phyloP scores from a whole-genome alignment of 2,888 invertebrate species.

The Ashinkailepas kermadecensis region DNA sequence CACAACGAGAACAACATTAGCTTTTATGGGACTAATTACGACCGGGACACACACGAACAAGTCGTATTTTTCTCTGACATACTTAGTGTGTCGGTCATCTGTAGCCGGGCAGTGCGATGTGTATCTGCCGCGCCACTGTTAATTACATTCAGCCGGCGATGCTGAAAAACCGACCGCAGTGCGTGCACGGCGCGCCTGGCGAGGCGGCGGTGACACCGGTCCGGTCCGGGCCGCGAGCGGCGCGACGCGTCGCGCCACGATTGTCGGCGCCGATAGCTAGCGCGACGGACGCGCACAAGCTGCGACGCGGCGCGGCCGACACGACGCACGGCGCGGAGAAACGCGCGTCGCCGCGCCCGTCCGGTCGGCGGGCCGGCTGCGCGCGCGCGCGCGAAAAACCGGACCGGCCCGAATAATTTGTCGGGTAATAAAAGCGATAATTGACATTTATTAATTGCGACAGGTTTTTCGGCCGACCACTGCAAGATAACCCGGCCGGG shows the following conservation, averaged over 20 bases:
- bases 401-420: neutral
- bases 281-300: too few relatives aligned
- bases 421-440: slow-evolving; percentile 2
- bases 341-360: too few relatives aligned
- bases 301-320: too few relatives aligned
- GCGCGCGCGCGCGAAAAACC: neutral
- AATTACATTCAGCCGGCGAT: neutral
- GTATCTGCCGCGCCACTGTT: neutral
- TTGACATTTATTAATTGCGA: slow-evolving; percentile 16
- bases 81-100: slow-evolving; percentile 1
- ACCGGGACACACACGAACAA: slow-evolving; percentile 1
- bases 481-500: too few relatives aligned
- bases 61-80: slow-evolving; percentile 8
- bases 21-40: slow-evolving; percentile 4
- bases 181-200: neutral
- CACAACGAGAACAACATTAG: neutral
- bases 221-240: too few relatives aligned
- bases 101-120: neutral
- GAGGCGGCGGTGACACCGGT: too few relatives aligned
- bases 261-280: too few relatives aligned
- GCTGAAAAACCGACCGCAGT: neutral
- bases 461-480: neutral
- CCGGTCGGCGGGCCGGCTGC: too few relatives aligned
- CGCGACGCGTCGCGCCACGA: too few relatives aligned
- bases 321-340: too few relatives aligned